These are phyloP conservation scores for Sarcophaga carnaria DNA, from an alignment of 2,888 invertebrate genomes.

Conservation along the genomic window DNA sequence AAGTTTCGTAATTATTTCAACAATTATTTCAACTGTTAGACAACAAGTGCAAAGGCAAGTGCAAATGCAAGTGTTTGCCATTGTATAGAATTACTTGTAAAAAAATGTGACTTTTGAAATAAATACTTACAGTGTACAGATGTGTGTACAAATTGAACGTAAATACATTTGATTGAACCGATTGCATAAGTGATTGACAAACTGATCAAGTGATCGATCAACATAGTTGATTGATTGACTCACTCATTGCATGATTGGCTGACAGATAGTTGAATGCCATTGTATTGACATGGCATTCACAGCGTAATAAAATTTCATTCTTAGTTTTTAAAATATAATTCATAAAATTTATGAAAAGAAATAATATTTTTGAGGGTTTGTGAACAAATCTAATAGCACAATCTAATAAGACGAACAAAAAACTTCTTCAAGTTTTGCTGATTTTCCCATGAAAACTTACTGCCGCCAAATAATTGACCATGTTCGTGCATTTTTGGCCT, in stretches of 20 bases:
- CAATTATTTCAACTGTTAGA: constrained; percentile 9
- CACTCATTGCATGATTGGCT: constrained; percentile 7
- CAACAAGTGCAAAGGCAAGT: no score
- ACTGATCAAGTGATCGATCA: constrained; percentile 2
- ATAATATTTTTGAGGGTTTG: no score
- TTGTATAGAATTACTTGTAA: neutral
- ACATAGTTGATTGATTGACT: constrained; percentile 9
- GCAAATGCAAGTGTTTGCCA: neutral
- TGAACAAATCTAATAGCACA: no score
- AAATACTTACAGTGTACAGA: neutral
- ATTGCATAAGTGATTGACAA: constrained; percentile 19
- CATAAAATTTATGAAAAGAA: no score
- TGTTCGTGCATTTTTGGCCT: neutral
- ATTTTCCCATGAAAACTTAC: constrained; percentile 4
- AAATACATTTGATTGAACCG: constrained; percentile 40
- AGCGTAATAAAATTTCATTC: constrained; percentile 12
- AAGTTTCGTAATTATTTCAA: constrained; percentile 26
- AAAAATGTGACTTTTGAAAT: neutral
- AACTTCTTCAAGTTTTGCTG: neutral
- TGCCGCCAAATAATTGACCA: constrained; percentile 7
- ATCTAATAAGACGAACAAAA: no score
- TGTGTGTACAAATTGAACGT: constrained; percentile 37
- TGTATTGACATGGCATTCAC: constrained; percentile 33
- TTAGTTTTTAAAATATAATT: neutral
- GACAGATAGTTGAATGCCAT: constrained; percentile 34